Evolutionary conservation across 2,797 vertebrate species (phyloP), one percentile per base, ranked within the genome.

Genomic region (Tokudaia muenninki): DNA sequence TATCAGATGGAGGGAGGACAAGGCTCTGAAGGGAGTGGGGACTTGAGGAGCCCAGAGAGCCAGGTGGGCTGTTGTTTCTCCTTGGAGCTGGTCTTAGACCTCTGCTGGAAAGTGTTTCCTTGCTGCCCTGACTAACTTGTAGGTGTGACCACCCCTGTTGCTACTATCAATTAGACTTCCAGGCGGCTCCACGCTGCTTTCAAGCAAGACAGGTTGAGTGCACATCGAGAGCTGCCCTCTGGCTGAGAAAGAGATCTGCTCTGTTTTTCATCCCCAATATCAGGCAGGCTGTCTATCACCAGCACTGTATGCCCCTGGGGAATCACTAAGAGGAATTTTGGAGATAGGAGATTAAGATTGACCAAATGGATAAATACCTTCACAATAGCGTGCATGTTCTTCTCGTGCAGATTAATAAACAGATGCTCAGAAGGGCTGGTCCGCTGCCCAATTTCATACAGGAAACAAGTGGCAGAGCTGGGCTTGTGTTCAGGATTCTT

Each of bases 281-380:
- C 21, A 52, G 13, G 50, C 10, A 55, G 61, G 13, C 11, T 79
- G 0, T 70, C 57, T 65, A 77, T 65, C 29, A 61, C 26, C 41
- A 82, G 19, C 8, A 80, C 1, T 1, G 1, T 13, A 17, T 2
- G 2, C 19, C 31, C 6, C 1, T 6, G 41, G n/a, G 78, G 59
- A 14, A 13, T 6, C 22, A 3, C 37, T 14, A 7, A 61, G 92
- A 95, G 47, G 29, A 24, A 47, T 50, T 91, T 67, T 7, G 19
- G n/a, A 61, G 37, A 19, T 55, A 44, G 44, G 10, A n/a, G 70
- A 11, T 50, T 90, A 82, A 70, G 80, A 16, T 72, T 26, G 31
- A 52, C 59, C 77, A 19, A 17, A 17, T 0, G 83, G 61, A 37
- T 83, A 65, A 78, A 63, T 17, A 44, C 31, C 10, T 31, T 34